Percentiles rank a stretch among this genome's conserved stretches.
Evolutionary conservation across 2,113 vertebrate species (phyloP).

Genomic region (Cinclus mexicanus): DNA sequence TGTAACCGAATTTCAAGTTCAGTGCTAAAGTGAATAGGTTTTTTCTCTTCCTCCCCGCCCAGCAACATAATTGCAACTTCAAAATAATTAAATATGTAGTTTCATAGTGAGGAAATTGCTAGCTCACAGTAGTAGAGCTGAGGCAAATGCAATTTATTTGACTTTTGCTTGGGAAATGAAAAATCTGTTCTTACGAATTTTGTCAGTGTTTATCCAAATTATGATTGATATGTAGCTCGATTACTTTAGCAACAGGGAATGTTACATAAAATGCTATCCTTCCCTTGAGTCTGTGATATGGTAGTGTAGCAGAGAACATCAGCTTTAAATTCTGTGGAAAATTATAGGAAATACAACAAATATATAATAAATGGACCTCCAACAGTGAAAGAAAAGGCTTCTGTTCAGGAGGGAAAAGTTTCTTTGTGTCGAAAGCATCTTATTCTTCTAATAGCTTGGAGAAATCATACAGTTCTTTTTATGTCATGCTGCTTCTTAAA

Average conservation of each 20-base stretch:
- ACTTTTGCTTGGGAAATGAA: background rate
- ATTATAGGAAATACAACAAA: background rate
- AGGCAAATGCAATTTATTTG: background rate
- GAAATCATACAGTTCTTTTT: background rate
- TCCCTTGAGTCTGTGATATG: background rate
- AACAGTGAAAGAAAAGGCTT: background rate
- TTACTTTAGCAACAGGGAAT: background rate
- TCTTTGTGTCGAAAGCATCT: background rate
- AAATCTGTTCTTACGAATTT: background rate
- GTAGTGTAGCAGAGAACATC: background rate
- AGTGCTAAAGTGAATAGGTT: background rate
- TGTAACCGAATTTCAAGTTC: background rate
- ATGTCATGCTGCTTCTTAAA: background rate
- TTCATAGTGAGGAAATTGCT: background rate
- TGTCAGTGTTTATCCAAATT: background rate
- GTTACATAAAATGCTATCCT: background rate
- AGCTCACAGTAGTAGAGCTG: background rate
- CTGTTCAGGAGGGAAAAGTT: background rate
- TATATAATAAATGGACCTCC: background rate
- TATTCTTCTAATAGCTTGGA: background rate
- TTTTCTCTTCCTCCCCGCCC: background rate
- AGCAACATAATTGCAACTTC: background rate
- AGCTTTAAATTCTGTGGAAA: background rate
- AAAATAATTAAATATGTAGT: background rate
- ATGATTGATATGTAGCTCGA: background rate